These are phyloP conservation scores for Lota lota DNA, from an alignment of 2,113 vertebrate genomes.

Conservation along the genomic window DNA sequence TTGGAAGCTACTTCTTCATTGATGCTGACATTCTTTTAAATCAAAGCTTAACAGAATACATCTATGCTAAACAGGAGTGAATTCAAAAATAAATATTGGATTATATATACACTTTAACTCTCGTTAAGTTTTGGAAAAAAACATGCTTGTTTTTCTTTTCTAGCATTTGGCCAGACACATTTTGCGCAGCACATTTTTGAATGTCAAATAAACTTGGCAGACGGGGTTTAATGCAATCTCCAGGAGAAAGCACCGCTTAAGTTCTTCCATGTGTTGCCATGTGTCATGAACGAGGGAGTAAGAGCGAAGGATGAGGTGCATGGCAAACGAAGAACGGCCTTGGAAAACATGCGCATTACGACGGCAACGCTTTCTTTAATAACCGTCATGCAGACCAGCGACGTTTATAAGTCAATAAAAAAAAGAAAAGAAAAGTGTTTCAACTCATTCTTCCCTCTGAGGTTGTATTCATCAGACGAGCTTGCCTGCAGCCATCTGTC, in stretches of 20 bases:
- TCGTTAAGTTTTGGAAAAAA: slow-evolving; percentile 11
- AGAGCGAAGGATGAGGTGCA: slow-evolving; percentile 4
- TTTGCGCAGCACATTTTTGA: slow-evolving; percentile 22
- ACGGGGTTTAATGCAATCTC: slow-evolving; percentile 50
- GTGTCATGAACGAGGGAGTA: slow-evolving; percentile 23
- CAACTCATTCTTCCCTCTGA: no score
- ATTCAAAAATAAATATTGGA: slow-evolving; percentile 25
- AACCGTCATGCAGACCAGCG: slow-evolving; percentile 1
- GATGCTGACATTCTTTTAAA: no score
- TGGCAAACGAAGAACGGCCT: slow-evolving; percentile 17
- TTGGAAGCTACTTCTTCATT: no score
- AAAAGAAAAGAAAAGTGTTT: no score
- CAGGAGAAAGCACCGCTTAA: slow-evolving; percentile 45
- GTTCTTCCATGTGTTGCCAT: slow-evolving; percentile 60
- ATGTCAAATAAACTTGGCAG: slow-evolving; percentile 46
- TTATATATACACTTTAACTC: not conserved
- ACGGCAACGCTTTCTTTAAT: slow-evolving; percentile 17
- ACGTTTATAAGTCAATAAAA: slow-evolving; percentile 3
- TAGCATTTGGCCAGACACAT: slow-evolving; percentile 13
- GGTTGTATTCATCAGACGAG: slow-evolving; percentile 28
- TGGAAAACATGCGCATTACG: slow-evolving; percentile 22
- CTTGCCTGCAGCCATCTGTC: slow-evolving; percentile 58
- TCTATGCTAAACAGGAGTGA: no score
- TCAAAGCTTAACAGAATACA: no score
- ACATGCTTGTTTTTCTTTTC: slow-evolving; percentile 26